phyloP scores from a whole-genome alignment of 2,888 invertebrate genomes.

The Rapana venosa region DNA sequence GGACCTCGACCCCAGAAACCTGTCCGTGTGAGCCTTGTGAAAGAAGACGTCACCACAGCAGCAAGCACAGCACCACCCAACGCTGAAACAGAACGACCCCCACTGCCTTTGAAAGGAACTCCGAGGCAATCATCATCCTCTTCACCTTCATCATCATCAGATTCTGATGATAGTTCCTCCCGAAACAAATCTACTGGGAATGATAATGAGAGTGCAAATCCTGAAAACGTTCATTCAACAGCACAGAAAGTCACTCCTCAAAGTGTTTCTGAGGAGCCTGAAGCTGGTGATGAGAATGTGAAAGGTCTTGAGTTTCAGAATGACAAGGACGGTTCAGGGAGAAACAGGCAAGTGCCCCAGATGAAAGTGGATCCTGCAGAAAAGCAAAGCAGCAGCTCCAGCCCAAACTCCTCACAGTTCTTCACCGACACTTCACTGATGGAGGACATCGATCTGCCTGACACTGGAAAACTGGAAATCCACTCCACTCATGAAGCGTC shows the following conservation, averaged over 20 bases:
- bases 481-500: neutral
- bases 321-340: neutral
- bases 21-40: neutral
- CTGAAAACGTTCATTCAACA: neutral
- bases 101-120: conserved; percentile 10
- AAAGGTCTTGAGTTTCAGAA: neutral
- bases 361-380: neutral
- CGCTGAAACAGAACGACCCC: neutral
- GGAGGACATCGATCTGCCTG: neutral
- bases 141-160: conserved; percentile 33
- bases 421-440: conserved; percentile 8
- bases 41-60: neutral
- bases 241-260: neutral
- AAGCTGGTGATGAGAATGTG: neutral
- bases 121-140: conserved; percentile 15
- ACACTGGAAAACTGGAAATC: neutral
- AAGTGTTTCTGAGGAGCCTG: neutral
- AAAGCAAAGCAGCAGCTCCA: neutral
- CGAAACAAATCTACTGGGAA: neutral
- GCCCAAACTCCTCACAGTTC: conserved; percentile 15
- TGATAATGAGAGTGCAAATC: neutral
- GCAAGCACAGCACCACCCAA: neutral
- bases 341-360: neutral
- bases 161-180: neutral
- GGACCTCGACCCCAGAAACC: conserved; percentile 19